Conservation (phyloP, 1,140 invertebrate genomes). For the Lasioglossum baleicum region DNA sequence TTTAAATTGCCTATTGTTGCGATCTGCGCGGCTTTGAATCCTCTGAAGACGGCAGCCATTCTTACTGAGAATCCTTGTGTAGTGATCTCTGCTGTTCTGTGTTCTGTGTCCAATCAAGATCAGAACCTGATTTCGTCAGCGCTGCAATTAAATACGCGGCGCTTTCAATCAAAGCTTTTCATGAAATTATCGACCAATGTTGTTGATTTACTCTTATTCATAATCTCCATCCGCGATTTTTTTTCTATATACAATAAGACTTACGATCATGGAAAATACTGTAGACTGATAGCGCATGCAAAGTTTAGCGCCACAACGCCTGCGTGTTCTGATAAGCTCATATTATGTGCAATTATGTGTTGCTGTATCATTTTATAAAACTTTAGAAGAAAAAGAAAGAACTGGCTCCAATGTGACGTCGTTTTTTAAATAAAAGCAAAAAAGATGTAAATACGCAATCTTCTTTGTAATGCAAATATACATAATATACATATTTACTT, state of each 20-base stretch:
- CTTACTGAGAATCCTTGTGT: conserved; percentile 54
- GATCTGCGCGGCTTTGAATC: conserved; percentile 60
- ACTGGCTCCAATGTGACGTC: background rate
- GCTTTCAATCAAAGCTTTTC: conserved; percentile 25
- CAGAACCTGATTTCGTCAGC: conserved; percentile 17
- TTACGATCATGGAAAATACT: conserved; percentile 30
- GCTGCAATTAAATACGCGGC: conserved; percentile 32
- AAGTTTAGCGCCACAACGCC: conserved; percentile 11
- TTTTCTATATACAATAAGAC: conserved; percentile 23
- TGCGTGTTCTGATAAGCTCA: conserved; percentile 20
- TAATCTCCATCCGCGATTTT: conserved; percentile 47
- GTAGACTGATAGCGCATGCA: conserved; percentile 13
- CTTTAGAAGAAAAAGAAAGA: background rate
- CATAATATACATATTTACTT: too few species aligned
- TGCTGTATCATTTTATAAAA: background rate
- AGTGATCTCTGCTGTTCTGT: conserved; percentile 36
- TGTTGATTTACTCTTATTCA: conserved; percentile 52
- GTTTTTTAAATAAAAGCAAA: background rate
- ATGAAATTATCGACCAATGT: conserved; percentile 7
- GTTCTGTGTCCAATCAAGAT: conserved; percentile 47
- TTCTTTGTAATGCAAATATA: background rate
- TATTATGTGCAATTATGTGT: background rate
- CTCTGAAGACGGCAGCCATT: conserved; percentile 73
- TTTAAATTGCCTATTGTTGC: conserved; percentile 65
- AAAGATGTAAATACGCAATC: background rate